A percentile compares a stretch with the other conserved stretches of the same genome.
phyloP scores from a whole-genome alignment of 2,113 vertebrate genomes.

The Erythrocercus mccallii region DNA sequence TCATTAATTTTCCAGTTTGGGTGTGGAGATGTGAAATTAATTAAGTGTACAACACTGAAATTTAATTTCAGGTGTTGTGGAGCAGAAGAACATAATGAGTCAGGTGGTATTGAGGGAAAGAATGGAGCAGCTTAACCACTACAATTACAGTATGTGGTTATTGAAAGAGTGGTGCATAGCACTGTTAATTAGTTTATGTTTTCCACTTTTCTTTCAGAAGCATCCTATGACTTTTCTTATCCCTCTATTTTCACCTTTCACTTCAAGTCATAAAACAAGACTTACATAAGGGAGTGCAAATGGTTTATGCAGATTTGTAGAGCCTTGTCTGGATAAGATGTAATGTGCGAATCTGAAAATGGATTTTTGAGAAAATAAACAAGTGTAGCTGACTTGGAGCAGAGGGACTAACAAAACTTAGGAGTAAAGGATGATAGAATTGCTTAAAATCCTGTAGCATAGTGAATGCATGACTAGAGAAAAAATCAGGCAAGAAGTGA shows the following conservation, averaged over 20 bases:
- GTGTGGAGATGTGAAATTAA: not conserved
- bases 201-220: not conserved
- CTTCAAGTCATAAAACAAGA: not conserved
- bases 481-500: not conserved
- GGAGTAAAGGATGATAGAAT: not conserved
- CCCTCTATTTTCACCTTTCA: not conserved
- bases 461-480: not conserved
- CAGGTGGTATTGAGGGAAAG: not conserved
- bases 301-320: not conserved
- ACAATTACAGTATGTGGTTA: not conserved
- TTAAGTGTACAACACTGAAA: not conserved
- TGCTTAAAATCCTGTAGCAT: not conserved
- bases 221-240: not conserved
- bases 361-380: not conserved
- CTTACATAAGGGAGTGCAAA: not conserved
- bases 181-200: not conserved
- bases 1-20: not conserved
- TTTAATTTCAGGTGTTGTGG: not conserved
- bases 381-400: not conserved
- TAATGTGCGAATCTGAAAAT: not conserved
- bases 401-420: not conserved
- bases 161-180: not conserved
- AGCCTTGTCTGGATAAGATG: not conserved
- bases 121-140: not conserved
- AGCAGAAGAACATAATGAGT: not conserved